Conservation (phyloP, 2,797 vertebrate genomes). For the Danionella dracula region DNA sequence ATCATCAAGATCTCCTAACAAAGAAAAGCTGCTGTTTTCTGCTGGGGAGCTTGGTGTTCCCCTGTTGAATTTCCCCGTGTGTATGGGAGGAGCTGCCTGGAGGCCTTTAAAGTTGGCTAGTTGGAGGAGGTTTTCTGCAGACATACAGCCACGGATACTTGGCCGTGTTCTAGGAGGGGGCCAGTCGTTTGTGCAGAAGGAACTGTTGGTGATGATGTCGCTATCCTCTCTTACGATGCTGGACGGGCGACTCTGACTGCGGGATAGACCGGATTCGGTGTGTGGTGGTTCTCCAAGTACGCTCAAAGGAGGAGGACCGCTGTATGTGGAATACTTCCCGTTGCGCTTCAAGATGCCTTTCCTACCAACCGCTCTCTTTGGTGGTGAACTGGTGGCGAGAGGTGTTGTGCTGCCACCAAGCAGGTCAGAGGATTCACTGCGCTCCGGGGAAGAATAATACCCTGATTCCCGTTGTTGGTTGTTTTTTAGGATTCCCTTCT, state of each 20-base stretch:
- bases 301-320: constrained; percentile 47
- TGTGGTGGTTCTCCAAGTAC: constrained; percentile 64
- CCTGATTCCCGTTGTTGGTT: constrained; percentile 97
- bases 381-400: constrained; percentile 66
- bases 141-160: constrained; percentile 89
- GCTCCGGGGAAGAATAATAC: constrained; percentile 97
- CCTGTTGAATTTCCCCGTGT: constrained; percentile 83
- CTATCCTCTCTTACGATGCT: constrained; percentile 91
- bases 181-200: constrained; percentile 84
- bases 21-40: constrained; percentile 96
- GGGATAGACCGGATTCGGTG: constrained; percentile 77
- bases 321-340: constrained; percentile 87
- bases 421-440: constrained; percentile 91
- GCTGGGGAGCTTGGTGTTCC: constrained; percentile 77
- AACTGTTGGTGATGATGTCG: constrained; percentile 72
- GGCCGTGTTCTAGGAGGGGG: constrained; percentile 75
- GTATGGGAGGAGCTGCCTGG: constrained; percentile 78
- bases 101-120: constrained; percentile 91
- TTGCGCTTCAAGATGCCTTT: constrained; percentile 96
- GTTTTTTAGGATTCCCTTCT: constrained; percentile 98
- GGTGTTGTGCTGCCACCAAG: constrained; percentile 71
- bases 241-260: constrained; percentile 93
- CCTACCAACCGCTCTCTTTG: constrained; percentile 75
- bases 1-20: constrained; percentile 96
- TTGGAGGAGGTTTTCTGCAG: constrained; percentile 93